Evolutionary conservation across 2,797 vertebrate genomes (phyloP), one percentile per base, ranked within the genome.

Genomic region (Megalops cyprinoides): DNA sequence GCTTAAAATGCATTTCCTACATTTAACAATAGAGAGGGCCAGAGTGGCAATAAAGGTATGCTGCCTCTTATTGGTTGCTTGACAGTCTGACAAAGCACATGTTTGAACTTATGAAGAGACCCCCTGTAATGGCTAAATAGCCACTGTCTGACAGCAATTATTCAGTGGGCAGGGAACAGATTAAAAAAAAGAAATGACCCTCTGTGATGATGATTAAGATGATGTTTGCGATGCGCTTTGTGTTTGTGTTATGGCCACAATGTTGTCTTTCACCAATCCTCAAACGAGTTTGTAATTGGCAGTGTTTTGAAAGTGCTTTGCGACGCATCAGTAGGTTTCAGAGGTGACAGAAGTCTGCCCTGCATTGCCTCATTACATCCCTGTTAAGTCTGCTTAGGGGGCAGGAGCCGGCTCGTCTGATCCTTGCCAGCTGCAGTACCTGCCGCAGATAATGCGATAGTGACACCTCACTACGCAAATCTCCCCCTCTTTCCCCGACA

Each of bases 391-490:
- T 3, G 37, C 18, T 42, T 23, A 7, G 34, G 34, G 18, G 65
- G 37, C 3, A 12, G 34, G 7, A 37, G 23, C 8, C 25, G 10
- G n/a, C 28, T 3, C 23, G 3, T 55, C 58, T 76, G 79, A 76
- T 39, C 31, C n/a, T 5, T 23, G 46, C 37, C 25, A 74, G 56
- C 56, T 51, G 1, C 4, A 34, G 23, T 14, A 28, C 56, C 15
- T 23, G 58, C 48, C 0, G 48, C 56, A 44, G 46, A n/a, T 67
- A 81, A 81, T 53, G 74, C 20, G 6, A 39, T 23, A 48, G 53
- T 39, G 81, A 78, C 76, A 55, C 25, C 62, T 82, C 53, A 15
- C 28, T 48, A 28, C 53, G 51, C 62, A 77, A 56, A 73, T 73
- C 39, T 49, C 74, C 71, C 39, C 76, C 76, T 74, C 76, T 23